Evolutionary conservation across 1,140 invertebrate species (phyloP), one percentile per base, ranked within the genome.

Genomic region (Stratiolaelaps scimitus): DNA sequence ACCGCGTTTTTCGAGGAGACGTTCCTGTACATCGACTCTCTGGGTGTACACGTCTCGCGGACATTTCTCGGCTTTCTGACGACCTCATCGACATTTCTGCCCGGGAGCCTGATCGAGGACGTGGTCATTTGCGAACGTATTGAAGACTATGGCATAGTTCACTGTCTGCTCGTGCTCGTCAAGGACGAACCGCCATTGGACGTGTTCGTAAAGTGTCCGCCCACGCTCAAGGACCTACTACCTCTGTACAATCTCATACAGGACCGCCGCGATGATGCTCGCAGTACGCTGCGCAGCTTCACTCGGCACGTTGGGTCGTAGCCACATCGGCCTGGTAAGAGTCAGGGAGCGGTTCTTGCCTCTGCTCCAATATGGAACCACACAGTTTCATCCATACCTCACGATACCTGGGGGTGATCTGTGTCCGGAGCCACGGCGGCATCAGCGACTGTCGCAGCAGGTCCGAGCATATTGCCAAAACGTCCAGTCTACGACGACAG

Each of bases 41-140:
- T 60, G n/a, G 53, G 53, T 13, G 34, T 60, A 6, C 53, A 60
- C 10, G 34, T 60, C 53, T 17, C 26, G 15, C 17, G 53, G 23
- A 60, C 26, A 34, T 60, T 60, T 26, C 53, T 60, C 53, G 53
- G 53, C 53, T 20, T 60, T 23, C 4, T 40, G 10, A 60, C 15
- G 2, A 60, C 23, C 53, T 60, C 15, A 15, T 60, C 53, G 17
- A 26, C 15, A 10, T 60, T 60, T 34, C 26, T 60, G 20, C 53
- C 53, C 1, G 15, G 26, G 15, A 26, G 26, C 2, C 10, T 60
- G 15, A 60, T 60, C 53, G 34, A 60, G 4, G 53, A 60, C 23
- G 17, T 60, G 15, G 53, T 60, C 53, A 60, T 60, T 10, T 60
- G 53, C 26, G 53, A 60, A 23, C 53, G 53, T 26, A 60, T 60